These are phyloP conservation scores for Onychomys torridus DNA, from an alignment of 2,797 vertebrate species.

Conservation along the genomic window DNA sequence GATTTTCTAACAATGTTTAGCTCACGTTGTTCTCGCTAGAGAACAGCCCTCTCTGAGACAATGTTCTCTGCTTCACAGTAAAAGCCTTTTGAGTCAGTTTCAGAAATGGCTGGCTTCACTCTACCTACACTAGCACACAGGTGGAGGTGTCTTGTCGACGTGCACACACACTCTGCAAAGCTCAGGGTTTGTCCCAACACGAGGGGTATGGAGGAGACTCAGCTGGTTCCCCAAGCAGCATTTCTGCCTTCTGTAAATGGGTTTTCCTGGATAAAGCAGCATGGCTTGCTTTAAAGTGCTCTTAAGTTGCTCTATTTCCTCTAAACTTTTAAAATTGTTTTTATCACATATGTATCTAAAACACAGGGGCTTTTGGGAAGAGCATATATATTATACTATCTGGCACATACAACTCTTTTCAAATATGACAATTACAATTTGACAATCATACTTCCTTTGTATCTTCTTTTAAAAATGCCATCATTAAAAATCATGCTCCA, in stretches of 20 bases:
- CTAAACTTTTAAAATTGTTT: neutral
- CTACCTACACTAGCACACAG: neutral
- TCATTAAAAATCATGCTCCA: neutral
- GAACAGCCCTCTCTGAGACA: slow-evolving; percentile 16
- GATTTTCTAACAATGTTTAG: slow-evolving; percentile 50
- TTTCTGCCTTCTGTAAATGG: neutral
- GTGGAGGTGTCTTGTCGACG: neutral
- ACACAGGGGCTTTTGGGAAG: neutral
- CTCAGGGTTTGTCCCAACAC: neutral
- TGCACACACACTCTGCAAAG: neutral
- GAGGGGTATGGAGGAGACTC: neutral
- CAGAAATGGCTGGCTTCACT: neutral
- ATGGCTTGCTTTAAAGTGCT: neutral
- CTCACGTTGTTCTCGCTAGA: neutral
- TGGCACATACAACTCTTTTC: neutral
- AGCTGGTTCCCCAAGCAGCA: neutral
- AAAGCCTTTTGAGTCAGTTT: slow-evolving; percentile 52
- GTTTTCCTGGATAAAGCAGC: neutral
- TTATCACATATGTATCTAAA: neutral
- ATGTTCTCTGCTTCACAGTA: slow-evolving; percentile 5
- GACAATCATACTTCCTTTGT: neutral
- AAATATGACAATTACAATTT: slow-evolving; percentile 32
- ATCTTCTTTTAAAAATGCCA: neutral
- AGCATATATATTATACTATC: neutral
- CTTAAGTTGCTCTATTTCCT: neutral